These are phyloP conservation scores for Motacilla tschutschensis DNA, from an alignment of 2,113 vertebrate genomes.

Conservation along the genomic window DNA sequence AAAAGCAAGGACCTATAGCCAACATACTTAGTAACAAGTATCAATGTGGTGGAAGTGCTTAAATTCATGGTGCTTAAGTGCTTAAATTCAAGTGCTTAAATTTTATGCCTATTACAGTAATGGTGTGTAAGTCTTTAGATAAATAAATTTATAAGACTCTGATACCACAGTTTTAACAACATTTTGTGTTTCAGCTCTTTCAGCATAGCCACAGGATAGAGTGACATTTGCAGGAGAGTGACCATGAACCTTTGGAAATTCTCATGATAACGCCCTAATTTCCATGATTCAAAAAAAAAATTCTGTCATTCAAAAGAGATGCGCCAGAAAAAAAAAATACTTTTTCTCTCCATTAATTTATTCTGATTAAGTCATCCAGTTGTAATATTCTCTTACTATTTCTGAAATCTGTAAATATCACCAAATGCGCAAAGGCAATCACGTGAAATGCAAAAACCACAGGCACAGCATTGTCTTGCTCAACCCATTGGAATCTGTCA, in stretches of 20 bases:
- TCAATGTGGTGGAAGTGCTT: not conserved
- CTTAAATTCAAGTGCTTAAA: not conserved
- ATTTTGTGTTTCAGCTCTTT: not conserved
- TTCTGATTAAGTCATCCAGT: not conserved
- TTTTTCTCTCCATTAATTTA: not conserved
- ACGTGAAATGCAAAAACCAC: not conserved
- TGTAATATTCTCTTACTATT: not conserved
- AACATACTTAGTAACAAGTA: not conserved
- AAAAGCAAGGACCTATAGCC: not conserved
- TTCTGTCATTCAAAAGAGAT: not conserved
- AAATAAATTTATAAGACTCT: not conserved
- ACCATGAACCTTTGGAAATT: not conserved
- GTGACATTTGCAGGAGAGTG: not conserved
- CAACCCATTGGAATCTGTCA: constrained; percentile 1
- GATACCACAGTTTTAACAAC: not conserved
- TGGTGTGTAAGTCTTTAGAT: not conserved
- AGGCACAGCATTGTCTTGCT: constrained; percentile 1
- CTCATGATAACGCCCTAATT: not conserved
- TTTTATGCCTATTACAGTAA: not conserved
- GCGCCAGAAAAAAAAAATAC: not conserved
- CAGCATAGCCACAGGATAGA: not conserved
- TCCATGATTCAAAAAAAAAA: accelerated
- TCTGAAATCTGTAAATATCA: not conserved
- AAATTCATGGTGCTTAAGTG: not conserved
- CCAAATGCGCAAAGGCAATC: not conserved